phyloP scores from a whole-genome alignment of 2,797 vertebrate genomes.

The Tauraco hartlaubi region DNA sequence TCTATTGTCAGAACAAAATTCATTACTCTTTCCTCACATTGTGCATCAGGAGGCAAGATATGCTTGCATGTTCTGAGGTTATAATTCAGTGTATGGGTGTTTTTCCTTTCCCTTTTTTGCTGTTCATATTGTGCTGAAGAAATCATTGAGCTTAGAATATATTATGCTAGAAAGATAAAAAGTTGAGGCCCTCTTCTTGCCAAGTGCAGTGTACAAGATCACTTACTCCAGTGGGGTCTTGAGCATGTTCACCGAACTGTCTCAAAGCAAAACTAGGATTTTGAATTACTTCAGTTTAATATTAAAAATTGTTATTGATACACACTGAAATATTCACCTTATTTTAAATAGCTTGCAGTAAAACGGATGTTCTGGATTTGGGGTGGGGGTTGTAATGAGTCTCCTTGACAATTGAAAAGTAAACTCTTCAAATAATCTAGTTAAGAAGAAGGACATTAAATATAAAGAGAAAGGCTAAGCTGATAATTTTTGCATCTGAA shows the following conservation, averaged over 20 bases:
- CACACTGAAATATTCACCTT: neutral
- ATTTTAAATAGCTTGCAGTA: neutral
- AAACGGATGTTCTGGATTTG: neutral
- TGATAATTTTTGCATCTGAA: neutral
- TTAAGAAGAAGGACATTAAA: neutral
- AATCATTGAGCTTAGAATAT: neutral
- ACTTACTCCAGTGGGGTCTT: neutral
- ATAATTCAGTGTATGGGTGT: neutral
- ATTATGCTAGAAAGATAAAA: neutral
- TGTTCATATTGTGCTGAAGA: neutral
- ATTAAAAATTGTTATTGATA: neutral
- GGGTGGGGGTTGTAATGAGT: neutral
- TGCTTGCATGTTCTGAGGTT: neutral
- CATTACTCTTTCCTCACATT: neutral
- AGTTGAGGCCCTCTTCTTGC: neutral
- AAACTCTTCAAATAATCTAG: neutral
- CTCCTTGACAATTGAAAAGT: neutral
- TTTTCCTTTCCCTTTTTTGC: neutral
- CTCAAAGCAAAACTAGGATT: neutral
- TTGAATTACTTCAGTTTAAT: neutral
- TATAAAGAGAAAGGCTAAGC: neutral
- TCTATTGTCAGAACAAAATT: neutral
- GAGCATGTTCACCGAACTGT: neutral
- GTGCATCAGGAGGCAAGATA: neutral
- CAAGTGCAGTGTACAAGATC: neutral